phyloP scores from a whole-genome alignment of 92 coral and sea anemone genomes.

The Zoanthus sociatus region DNA sequence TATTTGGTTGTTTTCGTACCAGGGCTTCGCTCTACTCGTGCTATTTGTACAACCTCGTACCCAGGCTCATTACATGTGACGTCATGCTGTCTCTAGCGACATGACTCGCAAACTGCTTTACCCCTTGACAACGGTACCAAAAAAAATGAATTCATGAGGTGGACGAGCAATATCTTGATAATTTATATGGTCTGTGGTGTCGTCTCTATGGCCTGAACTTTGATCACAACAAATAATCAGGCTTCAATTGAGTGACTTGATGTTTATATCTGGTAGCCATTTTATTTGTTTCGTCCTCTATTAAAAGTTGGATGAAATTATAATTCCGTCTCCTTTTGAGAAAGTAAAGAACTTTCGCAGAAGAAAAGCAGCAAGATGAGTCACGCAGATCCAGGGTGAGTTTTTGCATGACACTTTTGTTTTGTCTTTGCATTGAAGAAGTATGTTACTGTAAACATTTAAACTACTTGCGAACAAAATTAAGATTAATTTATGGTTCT shows the following conservation, averaged over 20 bases:
- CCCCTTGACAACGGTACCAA: constrained; percentile 65
- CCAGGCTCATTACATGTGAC: constrained; percentile 52
- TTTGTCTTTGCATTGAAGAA: neutral
- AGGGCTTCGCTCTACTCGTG: too few relatives aligned
- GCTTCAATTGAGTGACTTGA: constrained; percentile 13
- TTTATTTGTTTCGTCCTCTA: neutral
- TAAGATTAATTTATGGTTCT: neutral
- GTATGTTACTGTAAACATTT: neutral
- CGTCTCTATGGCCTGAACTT: constrained; percentile 70
- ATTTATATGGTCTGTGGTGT: constrained; percentile 38
- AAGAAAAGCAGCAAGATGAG: constrained; percentile 63
- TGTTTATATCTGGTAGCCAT: constrained; percentile 34
- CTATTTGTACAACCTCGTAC: neutral
- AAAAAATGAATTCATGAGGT: constrained; percentile 26
- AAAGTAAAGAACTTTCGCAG: neutral
- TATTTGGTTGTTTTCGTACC: too few relatives aligned
- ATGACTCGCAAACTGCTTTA: constrained; percentile 16
- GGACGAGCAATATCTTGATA: constrained; percentile 29
- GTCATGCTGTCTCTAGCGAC: constrained; percentile 70
- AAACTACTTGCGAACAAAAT: neutral
- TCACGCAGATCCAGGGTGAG: constrained; percentile 87
- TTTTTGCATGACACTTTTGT: neutral
- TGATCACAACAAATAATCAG: constrained; percentile 39
- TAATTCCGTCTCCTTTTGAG: neutral
- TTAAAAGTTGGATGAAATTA: neutral